These are phyloP conservation scores for Cassiopea andromeda DNA, from an alignment of 30 jellyfish, hydroid and myxozoan genomes.

Conservation along the genomic window DNA sequence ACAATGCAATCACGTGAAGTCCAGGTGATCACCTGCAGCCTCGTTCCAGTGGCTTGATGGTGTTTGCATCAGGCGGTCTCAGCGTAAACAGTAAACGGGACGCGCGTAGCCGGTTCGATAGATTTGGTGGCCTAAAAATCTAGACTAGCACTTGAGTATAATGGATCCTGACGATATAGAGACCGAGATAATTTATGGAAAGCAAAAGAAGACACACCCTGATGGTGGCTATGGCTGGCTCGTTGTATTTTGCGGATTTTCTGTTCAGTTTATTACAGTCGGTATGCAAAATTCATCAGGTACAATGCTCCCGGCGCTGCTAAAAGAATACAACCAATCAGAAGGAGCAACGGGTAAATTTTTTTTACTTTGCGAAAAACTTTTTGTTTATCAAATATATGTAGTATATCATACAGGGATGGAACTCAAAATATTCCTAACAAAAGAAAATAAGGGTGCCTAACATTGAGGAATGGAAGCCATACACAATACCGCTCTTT, in stretches of 20 bases:
- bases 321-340: constrained; percentile 71
- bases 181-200: constrained; percentile 29
- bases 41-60: background rate
- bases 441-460: too few species aligned
- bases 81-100: background rate
- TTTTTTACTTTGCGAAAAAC: background rate
- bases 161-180: constrained; percentile 32
- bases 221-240: constrained; percentile 99
- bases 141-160: too few species aligned
- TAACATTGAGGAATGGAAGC: too few species aligned
- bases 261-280: constrained; percentile 86
- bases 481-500: too few species aligned
- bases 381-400: background rate
- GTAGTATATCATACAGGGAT: too few species aligned
- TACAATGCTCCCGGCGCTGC: constrained; percentile 85
- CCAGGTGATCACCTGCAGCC: constrained; percentile 38
- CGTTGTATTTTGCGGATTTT: constrained; percentile 86
- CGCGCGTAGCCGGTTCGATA: constrained; percentile 17
- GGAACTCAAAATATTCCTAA: too few species aligned
- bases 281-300: constrained; percentile 97
- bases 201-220: constrained; percentile 83
- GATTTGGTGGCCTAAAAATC: background rate
- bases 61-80: constrained; percentile 60
- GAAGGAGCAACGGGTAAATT: constrained; percentile 91
- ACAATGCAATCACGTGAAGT: constrained; percentile 47